A percentile compares a stretch with the other conserved stretches of the same genome.
Evolutionary conservation across 1,140 invertebrate species (phyloP).

Genomic region (Coelopa frigida): DNA sequence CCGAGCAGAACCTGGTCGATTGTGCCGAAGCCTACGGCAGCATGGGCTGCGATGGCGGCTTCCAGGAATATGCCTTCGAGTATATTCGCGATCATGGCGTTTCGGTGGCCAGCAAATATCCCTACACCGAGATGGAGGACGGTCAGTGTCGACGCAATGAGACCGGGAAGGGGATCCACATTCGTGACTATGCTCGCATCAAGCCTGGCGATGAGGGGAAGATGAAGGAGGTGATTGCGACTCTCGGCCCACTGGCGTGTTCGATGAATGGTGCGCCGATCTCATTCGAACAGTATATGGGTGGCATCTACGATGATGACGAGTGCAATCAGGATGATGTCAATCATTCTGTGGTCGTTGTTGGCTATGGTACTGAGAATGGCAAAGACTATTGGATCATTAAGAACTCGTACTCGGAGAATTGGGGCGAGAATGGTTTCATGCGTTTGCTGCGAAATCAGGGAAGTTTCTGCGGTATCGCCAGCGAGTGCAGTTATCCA

Average conservation of each 20-base stretch:
- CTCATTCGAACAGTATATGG: conserved; percentile 73
- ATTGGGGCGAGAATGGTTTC: conserved; percentile 68
- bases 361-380: conserved; percentile 53
- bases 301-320: conserved; percentile 55
- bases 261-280: conserved; percentile 75
- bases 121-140: conserved; percentile 46
- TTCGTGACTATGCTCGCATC: conserved; percentile 61
- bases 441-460: conserved; percentile 59
- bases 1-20: conserved; percentile 57
- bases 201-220: conserved; percentile 60
- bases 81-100: conserved; percentile 59
- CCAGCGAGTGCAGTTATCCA: conserved; percentile 41
- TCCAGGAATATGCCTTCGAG: conserved; percentile 56
- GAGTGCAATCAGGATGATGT: conserved; percentile 45
- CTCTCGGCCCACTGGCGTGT: conserved; percentile 66
- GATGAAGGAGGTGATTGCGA: conserved; percentile 68
- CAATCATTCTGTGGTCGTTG: conserved; percentile 54
- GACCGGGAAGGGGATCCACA: conserved; percentile 53
- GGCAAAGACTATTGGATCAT: conserved; percentile 69
- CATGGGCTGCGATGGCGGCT: conserved; percentile 62
- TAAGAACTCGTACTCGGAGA: conserved; percentile 65
- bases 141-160: conserved; percentile 53
- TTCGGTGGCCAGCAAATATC: conserved; percentile 53
- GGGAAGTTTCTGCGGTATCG: conserved; percentile 62
- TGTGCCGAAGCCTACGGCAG: conserved; percentile 57